Evolutionary conservation across 2,113 vertebrate species (phyloP).

Genomic region (human (Homo sapiens)): GRCh38 chr4:151195501-151196000

Average conservation of each 20-base stretch:
- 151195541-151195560: background rate
- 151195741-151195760: background rate
- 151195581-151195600: constrained; percentile 18
- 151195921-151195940: constrained; percentile 9
- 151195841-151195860: constrained; percentile 60
- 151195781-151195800: constrained; percentile 43
- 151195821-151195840: background rate
- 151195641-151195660: background rate
- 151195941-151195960: constrained; percentile 45
- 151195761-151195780: background rate
- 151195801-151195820: constrained; percentile 26
- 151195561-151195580: background rate
- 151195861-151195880: constrained; percentile 75
- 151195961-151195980: constrained; percentile 58
- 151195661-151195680: background rate
- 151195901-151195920: constrained; percentile 31
- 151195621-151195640: background rate
- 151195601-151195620: background rate
- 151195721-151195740: background rate
- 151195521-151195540: background rate
- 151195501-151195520: too few relatives aligned
- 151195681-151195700: background rate
- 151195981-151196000: background rate
- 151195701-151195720: background rate
- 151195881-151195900: constrained; percentile 67